Evolutionary conservation across 2,888 invertebrate genomes (phyloP).

Genomic region (Mythimna ferrago): DNA sequence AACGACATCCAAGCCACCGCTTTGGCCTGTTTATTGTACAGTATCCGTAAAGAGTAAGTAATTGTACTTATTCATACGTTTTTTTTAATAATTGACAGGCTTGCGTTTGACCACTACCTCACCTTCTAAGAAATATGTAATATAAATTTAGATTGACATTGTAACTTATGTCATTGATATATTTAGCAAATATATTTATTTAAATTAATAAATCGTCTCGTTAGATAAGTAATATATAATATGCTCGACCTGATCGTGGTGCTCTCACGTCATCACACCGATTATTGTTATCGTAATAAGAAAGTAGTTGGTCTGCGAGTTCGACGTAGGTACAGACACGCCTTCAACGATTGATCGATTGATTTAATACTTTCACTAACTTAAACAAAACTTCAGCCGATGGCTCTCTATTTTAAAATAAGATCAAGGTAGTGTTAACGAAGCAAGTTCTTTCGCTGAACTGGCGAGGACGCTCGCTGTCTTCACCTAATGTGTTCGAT

Average conservation of each 20-base stretch:
- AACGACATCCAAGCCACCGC: background rate
- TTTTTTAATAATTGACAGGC: no score
- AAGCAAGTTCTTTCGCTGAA: background rate
- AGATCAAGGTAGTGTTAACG: background rate
- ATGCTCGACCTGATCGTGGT: background rate
- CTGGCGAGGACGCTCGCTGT: background rate
- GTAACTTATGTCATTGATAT: no score
- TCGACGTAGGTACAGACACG: background rate
- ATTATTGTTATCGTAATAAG: conserved; percentile 13
- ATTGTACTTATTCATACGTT: no score
- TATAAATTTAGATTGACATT: no score
- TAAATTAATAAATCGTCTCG: background rate
- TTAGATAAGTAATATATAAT: conserved; percentile 8
- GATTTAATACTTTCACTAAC: conserved; percentile 40
- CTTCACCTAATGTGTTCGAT: no score
- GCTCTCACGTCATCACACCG: conserved; percentile 2
- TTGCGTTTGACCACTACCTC: no score
- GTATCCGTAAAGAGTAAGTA: background rate
- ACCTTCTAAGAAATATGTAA: no score
- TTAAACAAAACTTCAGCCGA: background rate
- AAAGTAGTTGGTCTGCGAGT: conserved; percentile 13
- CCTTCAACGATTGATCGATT: conserved; percentile 3
- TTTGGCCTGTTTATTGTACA: background rate
- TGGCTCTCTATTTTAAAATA: conserved; percentile 2
- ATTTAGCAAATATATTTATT: no score